Conservation (phyloP, 1,140 invertebrate genomes). For the Papilio machaon region DNA sequence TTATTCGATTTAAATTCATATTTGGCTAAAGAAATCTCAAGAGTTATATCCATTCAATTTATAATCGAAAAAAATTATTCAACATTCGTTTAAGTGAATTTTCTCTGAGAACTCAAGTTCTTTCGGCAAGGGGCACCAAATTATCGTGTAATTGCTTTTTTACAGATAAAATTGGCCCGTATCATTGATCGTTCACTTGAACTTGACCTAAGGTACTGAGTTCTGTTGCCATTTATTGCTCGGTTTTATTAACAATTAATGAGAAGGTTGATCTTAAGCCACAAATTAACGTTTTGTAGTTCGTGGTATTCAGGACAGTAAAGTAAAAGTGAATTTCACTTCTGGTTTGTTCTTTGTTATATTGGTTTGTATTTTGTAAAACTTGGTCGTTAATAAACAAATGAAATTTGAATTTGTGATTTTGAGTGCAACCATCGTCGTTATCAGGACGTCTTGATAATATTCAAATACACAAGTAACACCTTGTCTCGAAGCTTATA, state of each 20-base stretch:
- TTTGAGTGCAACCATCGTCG: background rate
- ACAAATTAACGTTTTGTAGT: background rate
- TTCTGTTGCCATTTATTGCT: background rate
- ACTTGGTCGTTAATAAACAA: background rate
- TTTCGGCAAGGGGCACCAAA: background rate
- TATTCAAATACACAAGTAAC: too few relatives aligned
- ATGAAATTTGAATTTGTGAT: background rate
- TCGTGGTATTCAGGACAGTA: slow-evolving; percentile 4
- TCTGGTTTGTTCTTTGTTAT: background rate
- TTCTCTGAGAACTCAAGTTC: slow-evolving; percentile 11
- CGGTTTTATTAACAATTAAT: slow-evolving; percentile 5
- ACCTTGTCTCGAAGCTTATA: too few relatives aligned
- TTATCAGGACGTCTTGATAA: too few relatives aligned
- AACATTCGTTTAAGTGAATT: slow-evolving; percentile 17
- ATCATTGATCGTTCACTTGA: slow-evolving; percentile 1
- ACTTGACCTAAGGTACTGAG: background rate
- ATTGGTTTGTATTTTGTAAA: background rate
- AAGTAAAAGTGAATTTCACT: slow-evolving; percentile 5
- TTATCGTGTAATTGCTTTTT: slow-evolving; percentile 23
- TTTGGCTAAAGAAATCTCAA: slow-evolving; percentile 14
- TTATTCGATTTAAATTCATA: background rate
- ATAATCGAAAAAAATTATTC: background rate
- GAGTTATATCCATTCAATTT: background rate
- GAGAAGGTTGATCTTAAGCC: slow-evolving; percentile 7
- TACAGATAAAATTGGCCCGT: slow-evolving; percentile 3